Evolutionary conservation across 1,140 invertebrate genomes (phyloP).

Genomic region (Atopsyche davidsoni): DNA sequence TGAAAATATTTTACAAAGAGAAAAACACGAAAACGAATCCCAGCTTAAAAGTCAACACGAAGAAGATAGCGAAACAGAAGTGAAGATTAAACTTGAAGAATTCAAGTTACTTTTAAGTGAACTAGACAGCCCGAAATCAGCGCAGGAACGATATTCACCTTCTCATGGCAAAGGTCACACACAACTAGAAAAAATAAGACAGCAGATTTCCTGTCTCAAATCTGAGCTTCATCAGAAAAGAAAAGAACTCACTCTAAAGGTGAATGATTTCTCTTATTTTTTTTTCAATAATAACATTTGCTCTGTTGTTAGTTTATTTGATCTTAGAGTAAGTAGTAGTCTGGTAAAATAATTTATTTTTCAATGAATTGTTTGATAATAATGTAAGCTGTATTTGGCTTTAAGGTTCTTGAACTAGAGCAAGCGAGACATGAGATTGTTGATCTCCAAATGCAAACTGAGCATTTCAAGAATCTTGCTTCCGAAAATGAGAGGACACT

Average conservation of each 20-base stretch:
- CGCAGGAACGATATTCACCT: constrained; percentile 30
- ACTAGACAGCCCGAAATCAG: constrained; percentile 32
- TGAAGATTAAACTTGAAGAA: constrained; percentile 35
- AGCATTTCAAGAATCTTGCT: constrained; percentile 32
- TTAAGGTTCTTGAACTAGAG: constrained; percentile 44
- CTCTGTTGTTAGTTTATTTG: not conserved
- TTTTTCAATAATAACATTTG: constrained; percentile 2
- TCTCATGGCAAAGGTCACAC: constrained; percentile 35
- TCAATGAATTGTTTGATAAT: not conserved
- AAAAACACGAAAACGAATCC: no score
- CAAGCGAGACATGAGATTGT: constrained; percentile 43
- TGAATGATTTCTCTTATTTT: constrained; percentile 26
- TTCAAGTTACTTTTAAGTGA: constrained; percentile 38
- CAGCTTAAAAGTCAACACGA: constrained; percentile 38
- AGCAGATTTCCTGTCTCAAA: constrained; percentile 53
- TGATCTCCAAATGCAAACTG: constrained; percentile 36
- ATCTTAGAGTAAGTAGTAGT: not conserved
- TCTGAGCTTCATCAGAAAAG: constrained; percentile 50
- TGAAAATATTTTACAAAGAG: constrained; percentile 39
- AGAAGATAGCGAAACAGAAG: constrained; percentile 44
- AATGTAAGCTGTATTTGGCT: not conserved
- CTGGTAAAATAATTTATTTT: not conserved
- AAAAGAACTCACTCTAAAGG: constrained; percentile 47
- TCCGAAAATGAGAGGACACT: constrained; percentile 50
- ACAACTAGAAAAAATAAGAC: constrained; percentile 41